Conservation (phyloP, 2,797 vertebrate genomes). For the Hafferia zeledoni region DNA sequence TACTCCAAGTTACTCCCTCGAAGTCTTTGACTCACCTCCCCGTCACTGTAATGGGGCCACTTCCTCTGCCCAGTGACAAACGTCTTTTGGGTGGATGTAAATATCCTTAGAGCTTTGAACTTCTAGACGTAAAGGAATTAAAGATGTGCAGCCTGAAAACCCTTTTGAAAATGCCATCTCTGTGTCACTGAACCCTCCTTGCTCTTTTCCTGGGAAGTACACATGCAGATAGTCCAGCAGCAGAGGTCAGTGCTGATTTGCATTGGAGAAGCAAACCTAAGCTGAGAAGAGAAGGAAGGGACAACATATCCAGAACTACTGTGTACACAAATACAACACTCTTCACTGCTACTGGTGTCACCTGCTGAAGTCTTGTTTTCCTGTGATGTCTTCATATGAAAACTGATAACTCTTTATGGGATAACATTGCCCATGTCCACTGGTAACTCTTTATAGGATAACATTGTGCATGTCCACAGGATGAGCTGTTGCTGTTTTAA, state of each 20-base stretch:
- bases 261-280: slow-evolving; percentile 14
- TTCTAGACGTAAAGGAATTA: neutral
- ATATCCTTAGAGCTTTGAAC: neutral
- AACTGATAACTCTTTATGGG: neutral
- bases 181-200: neutral
- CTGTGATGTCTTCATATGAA: neutral
- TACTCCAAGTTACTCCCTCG: neutral
- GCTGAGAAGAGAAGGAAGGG: neutral
- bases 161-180: neutral
- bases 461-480: neutral
- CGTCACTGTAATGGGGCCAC: neutral
- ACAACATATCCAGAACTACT: neutral
- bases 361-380: neutral
- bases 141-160: neutral
- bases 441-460: too few relatives aligned
- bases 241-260: slow-evolving; percentile 63
- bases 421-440: neutral
- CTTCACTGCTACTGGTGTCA: neutral
- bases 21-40: neutral
- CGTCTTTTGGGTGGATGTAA: neutral
- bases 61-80: neutral
- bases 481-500: neutral
- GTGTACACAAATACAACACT: neutral
- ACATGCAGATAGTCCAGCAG: slow-evolving; percentile 37
- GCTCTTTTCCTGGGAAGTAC: neutral